Conservation (phyloP, 2,888 invertebrate genomes). For the Pyrrhia umbra region DNA sequence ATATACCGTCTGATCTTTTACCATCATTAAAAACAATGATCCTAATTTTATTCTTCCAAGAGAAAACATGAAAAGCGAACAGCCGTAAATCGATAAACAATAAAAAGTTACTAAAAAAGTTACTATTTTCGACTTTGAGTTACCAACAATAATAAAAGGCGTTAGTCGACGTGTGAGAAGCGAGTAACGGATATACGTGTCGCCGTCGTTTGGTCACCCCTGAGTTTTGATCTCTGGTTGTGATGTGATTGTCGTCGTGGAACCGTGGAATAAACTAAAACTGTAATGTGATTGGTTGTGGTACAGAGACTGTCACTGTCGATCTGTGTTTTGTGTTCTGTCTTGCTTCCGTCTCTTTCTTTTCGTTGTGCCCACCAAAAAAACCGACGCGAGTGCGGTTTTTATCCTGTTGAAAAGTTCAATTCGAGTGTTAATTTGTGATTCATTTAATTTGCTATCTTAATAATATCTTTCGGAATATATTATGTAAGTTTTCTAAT, state of each 20-base stretch:
- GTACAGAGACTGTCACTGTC: conserved; percentile 1
- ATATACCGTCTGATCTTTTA: too few relatives aligned
- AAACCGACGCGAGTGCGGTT: conserved; percentile 68
- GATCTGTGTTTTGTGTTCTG: not conserved
- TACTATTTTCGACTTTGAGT: too few relatives aligned
- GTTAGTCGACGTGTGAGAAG: not conserved
- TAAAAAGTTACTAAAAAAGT: too few relatives aligned
- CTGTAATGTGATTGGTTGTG: conserved; percentile 39
- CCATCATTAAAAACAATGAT: too few relatives aligned
- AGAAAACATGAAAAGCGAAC: too few relatives aligned
- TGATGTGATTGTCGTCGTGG: conserved; percentile 22
- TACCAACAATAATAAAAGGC: too few relatives aligned
- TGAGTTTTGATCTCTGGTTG: too few relatives aligned
- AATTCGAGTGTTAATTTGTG: conserved; percentile 30
- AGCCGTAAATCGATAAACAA: too few relatives aligned
- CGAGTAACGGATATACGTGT: too few relatives aligned
- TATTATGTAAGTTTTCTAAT: conserved; percentile 32
- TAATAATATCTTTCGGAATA: conserved; percentile 5
- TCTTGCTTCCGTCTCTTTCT: conserved; percentile 45
- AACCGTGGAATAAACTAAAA: conserved; percentile 2
- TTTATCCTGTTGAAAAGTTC: conserved; percentile 36
- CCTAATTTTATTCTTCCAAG: too few relatives aligned
- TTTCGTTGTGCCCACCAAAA: conserved; percentile 60
- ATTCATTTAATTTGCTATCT: conserved; percentile 5
- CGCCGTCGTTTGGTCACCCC: too few relatives aligned